phyloP scores from a whole-genome alignment of 2,113 vertebrate species.

The Pygathrix nemaeus region DNA sequence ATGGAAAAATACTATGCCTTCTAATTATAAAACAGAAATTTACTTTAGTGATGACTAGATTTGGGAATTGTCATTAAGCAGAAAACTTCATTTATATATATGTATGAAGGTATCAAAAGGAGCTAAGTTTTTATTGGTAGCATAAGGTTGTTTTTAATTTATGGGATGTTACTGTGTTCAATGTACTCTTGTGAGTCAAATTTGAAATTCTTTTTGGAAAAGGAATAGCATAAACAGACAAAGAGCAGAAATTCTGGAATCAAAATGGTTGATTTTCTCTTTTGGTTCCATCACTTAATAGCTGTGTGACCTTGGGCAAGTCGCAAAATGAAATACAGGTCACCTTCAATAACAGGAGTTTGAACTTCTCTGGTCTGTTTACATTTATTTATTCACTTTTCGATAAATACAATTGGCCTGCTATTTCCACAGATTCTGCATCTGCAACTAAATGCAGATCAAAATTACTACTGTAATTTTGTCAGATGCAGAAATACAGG shows the following conservation, averaged over 20 bases:
- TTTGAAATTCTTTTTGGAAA: constrained; percentile 19
- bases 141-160: background rate
- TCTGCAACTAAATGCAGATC: background rate
- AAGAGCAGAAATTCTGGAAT: background rate
- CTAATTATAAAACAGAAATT: background rate
- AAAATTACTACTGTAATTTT: background rate
- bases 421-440: background rate
- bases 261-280: background rate
- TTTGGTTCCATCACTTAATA: background rate
- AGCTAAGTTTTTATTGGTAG: background rate
- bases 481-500: background rate
- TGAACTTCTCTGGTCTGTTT: background rate
- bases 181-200: background rate
- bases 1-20: background rate
- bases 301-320: background rate
- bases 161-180: background rate
- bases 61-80: background rate
- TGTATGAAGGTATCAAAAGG: background rate
- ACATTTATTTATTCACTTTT: background rate
- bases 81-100: background rate
- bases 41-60: background rate
- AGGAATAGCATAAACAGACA: background rate
- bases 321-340: background rate
- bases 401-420: background rate
- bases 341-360: background rate